Percentiles rank a stretch among this genome's conserved stretches.
phyloP scores from a whole-genome alignment of 2,113 vertebrate genomes.

The Bettongia penicillata region DNA sequence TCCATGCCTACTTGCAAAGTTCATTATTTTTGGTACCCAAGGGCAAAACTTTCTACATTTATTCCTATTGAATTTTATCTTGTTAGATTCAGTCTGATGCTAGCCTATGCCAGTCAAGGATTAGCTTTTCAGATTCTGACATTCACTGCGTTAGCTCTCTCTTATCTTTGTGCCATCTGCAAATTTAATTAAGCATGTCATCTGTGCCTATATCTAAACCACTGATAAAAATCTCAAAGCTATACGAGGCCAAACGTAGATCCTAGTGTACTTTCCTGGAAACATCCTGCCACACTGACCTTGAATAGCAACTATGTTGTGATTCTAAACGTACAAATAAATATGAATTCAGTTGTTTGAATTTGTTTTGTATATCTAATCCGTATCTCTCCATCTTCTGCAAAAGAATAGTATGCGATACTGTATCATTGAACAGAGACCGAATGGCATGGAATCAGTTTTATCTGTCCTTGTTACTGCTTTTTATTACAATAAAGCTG shows the following conservation, averaged over 20 bases:
- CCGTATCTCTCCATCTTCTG: not conserved
- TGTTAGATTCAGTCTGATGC: not conserved
- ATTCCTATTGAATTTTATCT: not conserved
- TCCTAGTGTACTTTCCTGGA: not conserved
- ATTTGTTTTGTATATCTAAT: not conserved
- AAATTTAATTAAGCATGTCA: not conserved
- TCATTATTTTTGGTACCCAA: not conserved
- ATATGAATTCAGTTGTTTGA: not conserved
- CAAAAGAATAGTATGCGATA: not conserved
- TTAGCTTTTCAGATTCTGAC: not conserved
- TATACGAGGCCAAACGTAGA: not conserved
- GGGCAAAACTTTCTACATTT: not conserved
- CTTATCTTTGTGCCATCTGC: not conserved
- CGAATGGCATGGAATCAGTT: not conserved
- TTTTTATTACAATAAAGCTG: not conserved
- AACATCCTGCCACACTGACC: not conserved
- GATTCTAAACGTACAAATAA: not conserved
- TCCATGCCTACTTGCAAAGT: not conserved
- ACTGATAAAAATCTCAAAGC: not conserved
- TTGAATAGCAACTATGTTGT: not conserved
- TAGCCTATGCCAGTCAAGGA: not conserved
- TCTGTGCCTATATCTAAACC: not conserved
- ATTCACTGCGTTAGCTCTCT: not conserved
- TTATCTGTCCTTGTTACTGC: not conserved
- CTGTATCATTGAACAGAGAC: not conserved